Evolutionary conservation across 2,113 vertebrate species (phyloP), one percentile per base, ranked within the genome.

Genomic region (Mesocricetus auratus): DNA sequence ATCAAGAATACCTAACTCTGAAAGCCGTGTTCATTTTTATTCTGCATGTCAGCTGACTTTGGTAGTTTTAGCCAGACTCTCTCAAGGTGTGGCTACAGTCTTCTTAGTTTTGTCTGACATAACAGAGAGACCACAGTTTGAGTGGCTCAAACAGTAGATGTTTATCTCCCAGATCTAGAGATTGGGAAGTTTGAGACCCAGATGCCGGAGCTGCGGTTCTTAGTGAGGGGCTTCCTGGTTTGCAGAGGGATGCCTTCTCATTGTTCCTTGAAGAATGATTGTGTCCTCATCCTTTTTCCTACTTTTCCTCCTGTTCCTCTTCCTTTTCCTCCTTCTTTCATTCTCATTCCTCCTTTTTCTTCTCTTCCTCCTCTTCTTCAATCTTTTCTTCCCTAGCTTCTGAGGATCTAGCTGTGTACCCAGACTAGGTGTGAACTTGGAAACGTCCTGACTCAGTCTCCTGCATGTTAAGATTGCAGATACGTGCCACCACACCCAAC

Each of bases 251-350:
- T 64, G 1, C 4, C 29, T 66, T 26, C 58, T 83, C 33, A 22
- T 9, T 86, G 24, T 60, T 58, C 66, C 36, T 39, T 26, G 13
- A 15, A 73, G n/a, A 85, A 19, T 1, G 3, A 83, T 42, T 8
- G 5, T 1, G 3, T 62, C 22, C 0, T 85, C 11, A 6, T 64
- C 19, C 11, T 16, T 10, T 39, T 42, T 83, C 69, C 16, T 22
- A 33, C 5, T 56, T 17, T 22, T 56, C 10, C 10, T 56, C 33
- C 8, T 53, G 22, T 74, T 6, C 71, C 22, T 74, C 8, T 21
- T 31, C 5, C 75, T 19, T 17, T 31, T 5, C 16, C 5, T 36
- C 50, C 17, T 79, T 47, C 75, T 53, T 31, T 36, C 12, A 17
- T 21, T 33, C 2, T 11, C 15, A 12, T 12, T n/a, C 50, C n/a